Evolutionary conservation across 2,797 vertebrate species (phyloP), one percentile per base, ranked within the genome.

Genomic region (Hephaestus fuliginosus): DNA sequence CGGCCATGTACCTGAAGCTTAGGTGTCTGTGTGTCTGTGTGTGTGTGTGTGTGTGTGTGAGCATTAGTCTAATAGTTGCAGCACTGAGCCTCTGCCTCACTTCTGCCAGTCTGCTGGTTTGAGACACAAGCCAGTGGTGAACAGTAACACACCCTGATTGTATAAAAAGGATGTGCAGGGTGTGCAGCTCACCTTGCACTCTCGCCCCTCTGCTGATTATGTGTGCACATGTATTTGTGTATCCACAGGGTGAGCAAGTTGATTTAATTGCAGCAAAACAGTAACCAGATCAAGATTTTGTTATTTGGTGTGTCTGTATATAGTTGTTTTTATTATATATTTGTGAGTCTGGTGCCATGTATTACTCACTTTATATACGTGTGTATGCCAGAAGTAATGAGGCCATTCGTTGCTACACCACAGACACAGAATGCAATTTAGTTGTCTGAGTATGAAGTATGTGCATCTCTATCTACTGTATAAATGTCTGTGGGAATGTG

Each of bases 391-490:
- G 36, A 52, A 30, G 61, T 84, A 86, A 87, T 82, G 76, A 86
- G 76, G 74, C 74, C 71, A 78, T 86, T 86, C 85, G 67, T 64
- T 79, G 48, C 13, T 36, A n/a, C 60, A 74, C 44, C 65, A 62
- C 0, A 82, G 70, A 80, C 85, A 77, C 61, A 36, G 22, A 55
- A 41, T 78, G 46, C 20, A 57, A 78, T 80, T 84, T 70, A 57
- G 56, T n/a, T 71, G 58, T 64, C 46, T 43, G 46, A 65, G 46
- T 64, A 17, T 70, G 25, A 65, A 52, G n/a, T 58, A 36, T 60
- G 49, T 67, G 68, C 7, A 58, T 72, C 0, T 72, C 0, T 46
- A 57, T 65, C n/a, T 52, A 48, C 49, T 83, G 5, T 41, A 18
- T 73, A 30, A 39, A 39, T 71, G 30, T 72, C 4, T 9, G 55